phyloP scores from a whole-genome alignment of 2,888 invertebrate genomes.

The Heliothis peltigera region DNA sequence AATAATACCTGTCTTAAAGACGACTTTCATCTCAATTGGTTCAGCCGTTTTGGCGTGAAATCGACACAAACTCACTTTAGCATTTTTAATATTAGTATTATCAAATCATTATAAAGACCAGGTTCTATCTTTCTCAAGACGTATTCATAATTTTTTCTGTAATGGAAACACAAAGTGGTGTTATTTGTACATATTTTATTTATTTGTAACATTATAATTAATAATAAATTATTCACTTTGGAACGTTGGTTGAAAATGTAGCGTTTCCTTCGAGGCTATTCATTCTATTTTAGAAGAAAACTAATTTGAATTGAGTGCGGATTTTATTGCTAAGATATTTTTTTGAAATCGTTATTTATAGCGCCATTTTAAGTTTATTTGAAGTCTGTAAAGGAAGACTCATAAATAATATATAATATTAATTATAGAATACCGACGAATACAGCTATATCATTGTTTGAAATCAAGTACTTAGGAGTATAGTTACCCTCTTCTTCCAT shows the following conservation, averaged over 20 bases:
- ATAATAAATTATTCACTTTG: slow-evolving; percentile 35
- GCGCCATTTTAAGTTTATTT: not conserved
- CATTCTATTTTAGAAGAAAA: not conserved
- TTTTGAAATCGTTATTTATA: too few species aligned
- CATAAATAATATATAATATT: too few species aligned
- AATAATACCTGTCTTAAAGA: too few species aligned
- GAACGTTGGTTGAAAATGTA: slow-evolving; percentile 14
- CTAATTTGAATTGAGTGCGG: not conserved
- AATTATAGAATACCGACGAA: too few species aligned
- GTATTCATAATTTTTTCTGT: slow-evolving; percentile 2
- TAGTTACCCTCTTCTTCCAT: too few species aligned
- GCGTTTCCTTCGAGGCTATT: slow-evolving; percentile 6
- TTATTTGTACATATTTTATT: slow-evolving; percentile 30
- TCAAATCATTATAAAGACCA: not conserved
- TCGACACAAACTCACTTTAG: not conserved
- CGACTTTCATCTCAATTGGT: too few species aligned
- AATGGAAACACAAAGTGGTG: slow-evolving; percentile 19
- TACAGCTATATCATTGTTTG: not conserved
- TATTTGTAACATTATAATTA: slow-evolving; percentile 21
- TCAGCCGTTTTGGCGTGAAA: too few species aligned
- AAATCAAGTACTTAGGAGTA: not conserved
- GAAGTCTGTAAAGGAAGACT: not conserved
- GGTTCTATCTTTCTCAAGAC: not conserved
- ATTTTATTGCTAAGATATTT: slow-evolving; percentile 9
- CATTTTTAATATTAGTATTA: not conserved